phyloP scores from a whole-genome alignment of 2,888 invertebrate genomes.

The Spatulosminthurus flaviceps region DNA sequence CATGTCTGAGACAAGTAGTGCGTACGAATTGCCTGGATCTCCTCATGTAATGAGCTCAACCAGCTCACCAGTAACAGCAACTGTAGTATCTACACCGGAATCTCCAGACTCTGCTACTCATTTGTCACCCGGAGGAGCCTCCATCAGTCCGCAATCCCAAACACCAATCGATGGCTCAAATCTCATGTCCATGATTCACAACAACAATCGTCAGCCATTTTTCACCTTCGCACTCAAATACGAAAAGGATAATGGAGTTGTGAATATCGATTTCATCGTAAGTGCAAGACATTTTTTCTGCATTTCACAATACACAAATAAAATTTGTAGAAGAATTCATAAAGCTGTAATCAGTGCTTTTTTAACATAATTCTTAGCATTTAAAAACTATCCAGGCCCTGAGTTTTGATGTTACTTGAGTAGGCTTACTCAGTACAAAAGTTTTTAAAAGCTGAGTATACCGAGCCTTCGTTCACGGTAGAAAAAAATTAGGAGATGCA shows the following conservation, averaged over 20 bases:
- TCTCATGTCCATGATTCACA: conserved; percentile 52
- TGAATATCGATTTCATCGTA: conserved; percentile 62
- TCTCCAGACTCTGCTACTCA: conserved; percentile 55
- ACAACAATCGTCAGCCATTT: conserved; percentile 61
- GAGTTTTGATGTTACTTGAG: too few relatives aligned
- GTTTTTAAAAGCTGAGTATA: too few relatives aligned
- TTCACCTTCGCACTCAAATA: conserved; percentile 63
- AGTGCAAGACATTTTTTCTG: too few relatives aligned
- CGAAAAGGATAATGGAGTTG: conserved; percentile 60
- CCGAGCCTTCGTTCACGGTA: too few relatives aligned
- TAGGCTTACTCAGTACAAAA: too few relatives aligned
- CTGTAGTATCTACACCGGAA: conserved; percentile 56
- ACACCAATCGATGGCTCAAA: conserved; percentile 30
- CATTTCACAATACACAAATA: too few relatives aligned
- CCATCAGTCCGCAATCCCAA: conserved; percentile 31
- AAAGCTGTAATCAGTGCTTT: too few relatives aligned
- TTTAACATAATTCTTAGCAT: too few relatives aligned
- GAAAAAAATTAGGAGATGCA: too few relatives aligned
- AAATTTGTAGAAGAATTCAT: too few relatives aligned
- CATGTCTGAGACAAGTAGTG: conserved; percentile 62
- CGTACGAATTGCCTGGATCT: conserved; percentile 55
- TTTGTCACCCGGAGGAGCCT: conserved; percentile 37
- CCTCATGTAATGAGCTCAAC: conserved; percentile 48
- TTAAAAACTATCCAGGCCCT: too few relatives aligned
- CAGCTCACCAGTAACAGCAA: conserved; percentile 52